Evolutionary conservation across 2,797 vertebrate species (phyloP).

Genomic region (Merluccius polli): DNA sequence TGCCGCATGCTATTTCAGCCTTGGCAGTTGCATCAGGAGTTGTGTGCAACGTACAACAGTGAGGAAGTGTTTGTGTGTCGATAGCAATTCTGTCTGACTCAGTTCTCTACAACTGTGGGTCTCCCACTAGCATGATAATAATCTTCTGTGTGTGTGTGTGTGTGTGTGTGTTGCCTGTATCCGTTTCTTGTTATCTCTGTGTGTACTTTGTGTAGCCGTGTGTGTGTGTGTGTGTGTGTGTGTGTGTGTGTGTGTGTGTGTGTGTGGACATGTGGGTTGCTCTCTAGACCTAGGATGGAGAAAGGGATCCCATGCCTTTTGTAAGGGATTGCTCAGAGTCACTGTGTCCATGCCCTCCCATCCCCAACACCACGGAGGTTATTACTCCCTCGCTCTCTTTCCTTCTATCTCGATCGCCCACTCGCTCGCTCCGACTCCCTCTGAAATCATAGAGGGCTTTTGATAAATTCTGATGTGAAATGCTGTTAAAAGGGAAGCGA

Average conservation of each 20-base stretch:
- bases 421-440: not conserved
- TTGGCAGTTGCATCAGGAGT: not conserved
- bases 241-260: not conserved
- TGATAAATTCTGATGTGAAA: slow-evolving; percentile 30
- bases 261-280: not conserved
- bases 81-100: slow-evolving; percentile 10
- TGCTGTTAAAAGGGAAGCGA: slow-evolving; percentile 29
- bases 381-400: slow-evolving; percentile 2
- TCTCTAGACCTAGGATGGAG: slow-evolving; percentile 4
- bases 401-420: not conserved
- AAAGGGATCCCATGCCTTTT: slow-evolving; percentile 42
- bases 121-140: slow-evolving; percentile 36
- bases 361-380: not conserved
- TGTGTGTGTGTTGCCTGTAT: not conserved
- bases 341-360: not conserved
- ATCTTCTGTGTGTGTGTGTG: not conserved
- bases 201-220: slow-evolving; percentile 24
- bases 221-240: slow-evolving; percentile 1
- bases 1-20: not conserved
- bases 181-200: too few species aligned
- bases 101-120: slow-evolving; percentile 15
- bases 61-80: not conserved
- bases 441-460: slow-evolving; percentile 22
- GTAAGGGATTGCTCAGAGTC: slow-evolving; percentile 28
- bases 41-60: not conserved